Conservation (phyloP, 1,140 invertebrate species). For the Vanessa tameamea region DNA sequence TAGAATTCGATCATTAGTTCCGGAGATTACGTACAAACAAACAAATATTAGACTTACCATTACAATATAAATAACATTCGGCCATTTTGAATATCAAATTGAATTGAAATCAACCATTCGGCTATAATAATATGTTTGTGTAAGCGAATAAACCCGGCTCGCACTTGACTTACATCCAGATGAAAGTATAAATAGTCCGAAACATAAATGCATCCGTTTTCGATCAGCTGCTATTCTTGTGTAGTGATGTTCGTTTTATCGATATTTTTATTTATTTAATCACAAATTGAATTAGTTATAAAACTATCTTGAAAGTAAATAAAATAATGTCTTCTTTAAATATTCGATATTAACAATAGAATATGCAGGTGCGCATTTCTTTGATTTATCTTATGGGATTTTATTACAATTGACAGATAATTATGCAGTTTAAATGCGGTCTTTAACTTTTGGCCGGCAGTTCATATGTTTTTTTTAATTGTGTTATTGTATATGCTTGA, state of each 20-base stretch:
- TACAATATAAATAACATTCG: too few relatives aligned
- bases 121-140: background rate
- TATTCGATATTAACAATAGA: background rate
- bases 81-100: too few relatives aligned
- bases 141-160: background rate
- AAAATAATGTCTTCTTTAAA: background rate
- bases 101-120: background rate
- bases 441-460: background rate
- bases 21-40: too few relatives aligned
- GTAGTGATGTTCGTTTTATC: constrained; percentile 26
- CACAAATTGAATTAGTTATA: too few relatives aligned
- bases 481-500: too few relatives aligned
- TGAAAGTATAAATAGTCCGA: constrained; percentile 21
- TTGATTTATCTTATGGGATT: background rate
- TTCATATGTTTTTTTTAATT: background rate
- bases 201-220: constrained; percentile 33
- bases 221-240: constrained; percentile 4
- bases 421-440: background rate
- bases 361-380: background rate
- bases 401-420: too few relatives aligned
- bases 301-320: too few relatives aligned
- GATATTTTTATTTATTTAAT: background rate
- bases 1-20: too few relatives aligned
- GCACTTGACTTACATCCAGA: constrained; percentile 32
- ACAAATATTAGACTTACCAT: too few relatives aligned